Evolutionary conservation across 1,140 invertebrate species (phyloP), one percentile per base, ranked within the genome.

Genomic region (Zaprionus vittiger): DNA sequence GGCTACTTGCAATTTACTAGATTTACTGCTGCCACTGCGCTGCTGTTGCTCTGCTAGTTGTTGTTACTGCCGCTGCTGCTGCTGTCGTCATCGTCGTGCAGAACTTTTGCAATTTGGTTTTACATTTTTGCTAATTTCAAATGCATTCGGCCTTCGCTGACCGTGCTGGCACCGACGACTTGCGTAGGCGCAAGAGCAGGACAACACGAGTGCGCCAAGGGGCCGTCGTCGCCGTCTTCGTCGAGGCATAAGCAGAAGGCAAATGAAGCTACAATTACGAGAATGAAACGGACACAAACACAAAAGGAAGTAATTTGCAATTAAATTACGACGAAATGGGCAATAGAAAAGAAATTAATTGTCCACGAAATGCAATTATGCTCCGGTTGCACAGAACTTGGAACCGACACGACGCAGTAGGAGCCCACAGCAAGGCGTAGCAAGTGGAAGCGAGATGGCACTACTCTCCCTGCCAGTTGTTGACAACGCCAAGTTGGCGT

Each of bases 361-460:
- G 91, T 92, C 91, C 91, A 91, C 91, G 91, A 92, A 92, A 92
- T 92, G 86, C 91, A 92, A 92, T 92, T 92, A 92, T 92, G 91
- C 81, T 77, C 72, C 82, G 70, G 67, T 77, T 80, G 80, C 84
- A 76, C 79, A 73, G 72, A 74, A 75, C 59, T 74, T 74, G 41
- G 55, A 81, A 26, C 55, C 52, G 68, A 65, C 52, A 71, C 74
- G 75, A 77, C 75, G 73, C 38, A 34, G 20, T 63, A 65, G 22
- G 41, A 31, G 26, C 37, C 15, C n/a, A 22, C 15, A 28, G 47
- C 28, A 44, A 41, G 38, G 41, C 41, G 6, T 1, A n/a, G n/a
- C 41, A 9, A 47, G n/a, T n/a, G 2, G 0, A 38, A 12, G 37
- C 4, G 14, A 15, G 14, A 38, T 2, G n/a, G n/a, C 15, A 44